Evolutionary conservation across 2,113 vertebrate genomes (phyloP).

Genomic region (Asarcornis scutulata): DNA sequence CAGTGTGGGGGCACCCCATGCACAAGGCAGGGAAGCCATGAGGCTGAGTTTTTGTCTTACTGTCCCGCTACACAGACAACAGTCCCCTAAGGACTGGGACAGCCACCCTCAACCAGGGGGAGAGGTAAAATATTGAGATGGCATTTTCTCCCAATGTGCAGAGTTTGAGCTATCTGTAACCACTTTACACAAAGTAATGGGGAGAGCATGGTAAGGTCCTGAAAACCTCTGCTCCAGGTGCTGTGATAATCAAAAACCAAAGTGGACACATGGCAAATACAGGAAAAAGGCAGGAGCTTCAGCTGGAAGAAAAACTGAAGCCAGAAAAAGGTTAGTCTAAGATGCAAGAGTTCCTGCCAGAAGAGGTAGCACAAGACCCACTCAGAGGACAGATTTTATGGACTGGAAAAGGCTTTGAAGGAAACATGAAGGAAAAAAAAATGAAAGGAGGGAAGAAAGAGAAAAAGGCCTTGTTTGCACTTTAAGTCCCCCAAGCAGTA

Average conservation of each 20-base stretch:
- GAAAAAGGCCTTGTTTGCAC: not conserved
- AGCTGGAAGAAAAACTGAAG: not conserved
- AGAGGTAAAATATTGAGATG: not conserved
- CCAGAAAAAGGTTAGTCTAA: not conserved
- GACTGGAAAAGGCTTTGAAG: conserved; percentile 35
- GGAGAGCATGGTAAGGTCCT: not conserved
- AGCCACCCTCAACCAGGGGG: not conserved
- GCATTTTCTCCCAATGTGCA: not conserved
- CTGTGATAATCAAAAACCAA: not conserved
- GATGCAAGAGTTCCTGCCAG: not conserved
- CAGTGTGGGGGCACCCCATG: no score
- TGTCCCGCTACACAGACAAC: not conserved
- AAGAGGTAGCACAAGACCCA: not conserved
- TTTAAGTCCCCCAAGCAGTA: conserved; percentile 9
- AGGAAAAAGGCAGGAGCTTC: not conserved
- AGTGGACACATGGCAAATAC: not conserved
- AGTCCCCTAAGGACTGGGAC: not conserved
- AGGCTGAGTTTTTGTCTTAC: not conserved
- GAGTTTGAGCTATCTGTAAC: not conserved
- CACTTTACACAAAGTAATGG: not conserved
- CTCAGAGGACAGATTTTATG: not conserved
- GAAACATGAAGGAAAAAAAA: not conserved
- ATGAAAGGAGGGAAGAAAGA: accelerated
- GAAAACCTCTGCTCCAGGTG: not conserved
- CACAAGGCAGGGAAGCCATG: not conserved